Evolutionary conservation across 2,113 vertebrate species (phyloP), one percentile per base, ranked within the genome.

Genomic region (Ailurus styani): DNA sequence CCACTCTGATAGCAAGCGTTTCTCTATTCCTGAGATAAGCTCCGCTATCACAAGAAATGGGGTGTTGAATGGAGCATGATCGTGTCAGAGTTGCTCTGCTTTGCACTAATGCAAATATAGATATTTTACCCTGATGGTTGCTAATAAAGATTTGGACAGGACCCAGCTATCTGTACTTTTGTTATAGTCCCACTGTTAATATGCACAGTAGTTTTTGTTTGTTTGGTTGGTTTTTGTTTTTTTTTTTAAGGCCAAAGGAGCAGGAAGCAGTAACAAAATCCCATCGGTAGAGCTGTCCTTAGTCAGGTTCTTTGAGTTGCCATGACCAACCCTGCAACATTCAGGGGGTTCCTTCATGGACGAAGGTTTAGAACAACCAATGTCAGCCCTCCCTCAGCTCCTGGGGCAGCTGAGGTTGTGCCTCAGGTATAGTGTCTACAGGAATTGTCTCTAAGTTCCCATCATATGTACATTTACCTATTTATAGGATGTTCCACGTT

Each of bases 1-100:
- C 64, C 52, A 72, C 20, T 23, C 70, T 91, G 73, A 66, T 95
- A 91, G 40, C 83, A 62, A 96, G 90, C 40, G 42, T 11, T 10
- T 97, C 52, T 86, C 8, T 54, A 10, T 83, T 54, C 94, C 85
- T 97, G 87, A 96, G 95, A 91, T 77, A 96, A 95, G 7, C 47
- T 79, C 3, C 17, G 70, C 87, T 60, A 66, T 83, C 37, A 10
- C 7, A 88, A 42, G 45, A 52, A 78, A 50, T 8, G 75, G 29
- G 23, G 12, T 25, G 10, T 55, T 11, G 25, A n/a, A 62, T 29
- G 18, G 37, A 86, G 64, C 83, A 31, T 0, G 0, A 40, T 88
- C 6, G 5, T 14, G 50, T 75, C n/a, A 70, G 78, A 98, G 91
- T 54, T 73, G 60, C 62, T 87, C 77, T 75, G 42, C 83, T 89